Base-by-base conservation (phyloP, 2,888 invertebrate genomes). In the Drosophila yooni region DNA sequence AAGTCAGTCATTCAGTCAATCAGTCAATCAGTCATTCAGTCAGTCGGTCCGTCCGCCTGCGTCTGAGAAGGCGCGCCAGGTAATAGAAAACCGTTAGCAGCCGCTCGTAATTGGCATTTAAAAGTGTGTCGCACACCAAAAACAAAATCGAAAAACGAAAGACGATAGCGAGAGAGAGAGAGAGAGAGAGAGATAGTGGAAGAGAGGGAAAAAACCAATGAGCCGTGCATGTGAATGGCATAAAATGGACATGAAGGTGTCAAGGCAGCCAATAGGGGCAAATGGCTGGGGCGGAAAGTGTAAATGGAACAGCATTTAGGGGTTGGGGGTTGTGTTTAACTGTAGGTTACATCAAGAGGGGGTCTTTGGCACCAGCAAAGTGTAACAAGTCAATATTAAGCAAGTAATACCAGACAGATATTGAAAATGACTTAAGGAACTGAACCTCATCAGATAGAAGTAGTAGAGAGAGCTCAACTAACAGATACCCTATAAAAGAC, bases 31-130 rank as follows among this genome's bases (percentile, higher is more conserved):
- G 50, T 33, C 36, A 54, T 52, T 25, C 64, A 57, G 46, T 38
- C 66, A 76, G 60, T 27, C 50, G 48, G 52, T 56, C 6, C 5
- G 36, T 36, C 36, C 36, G 36, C 15, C 15, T 36, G 15, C 36
- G 13, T 46, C 21, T 29, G 61, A 38, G 50, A 50, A 56, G 48
- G 38, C n/a, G 36, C 46, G 29, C 29, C 76, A 71, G 81, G 71
- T 79, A 79, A 81, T 77, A 79, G 67, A 88, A 82, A 86, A 88
- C 89, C 85, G 89, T 86, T 86, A 89, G 76, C 88, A 84, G 72
- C 34, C 72, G 72, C 74, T 75, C 58, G 85, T 86, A 86, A 86
- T 86, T 86, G 89, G 81, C 88, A 80, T 86, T 86, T 89, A 86
- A 86, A 86, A 86, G 88, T 86, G 76, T 86, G 85, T 85, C 89